Base-by-base conservation (phyloP, 2,888 invertebrate genomes). In the Chelonus formosanus region DNA sequence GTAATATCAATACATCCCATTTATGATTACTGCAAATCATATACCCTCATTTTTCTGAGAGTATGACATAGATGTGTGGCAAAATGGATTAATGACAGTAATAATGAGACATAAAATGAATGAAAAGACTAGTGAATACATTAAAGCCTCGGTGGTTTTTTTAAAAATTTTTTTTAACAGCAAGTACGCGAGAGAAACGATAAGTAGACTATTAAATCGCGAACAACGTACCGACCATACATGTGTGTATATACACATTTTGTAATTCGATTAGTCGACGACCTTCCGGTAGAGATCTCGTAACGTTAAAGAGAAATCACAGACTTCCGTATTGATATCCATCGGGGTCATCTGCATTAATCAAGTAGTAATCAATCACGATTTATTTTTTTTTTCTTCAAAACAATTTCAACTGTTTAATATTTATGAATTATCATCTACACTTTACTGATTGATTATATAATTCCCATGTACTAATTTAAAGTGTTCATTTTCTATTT, bases 251-350 rank as follows among this genome's bases (percentile, higher is more conserved):
- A 5, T 47, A 47, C 32, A 20, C 31, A 50, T 31, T 65, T 60
- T 60, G 61, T 72, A 70, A 72, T 72, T 72, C 67, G 63, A 72
- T 70, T 72, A 72, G 60, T 65, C 65, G 40, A 63, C 52, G 69
- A 68, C 68, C 72, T 70, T 69, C 67, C 68, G 63, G 20, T 4
- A 10, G 3, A 20, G 45, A 55, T 65, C 44, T 35, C 56, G 35
- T 56, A 55, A 66, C 40, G 56, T 56, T 32, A 10, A 45, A 10
- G 43, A 56, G 50, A 65, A 65, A 56, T 65, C 55, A 48, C 8
- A 10, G 40, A 53, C 47, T 56, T 55, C 48, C 45, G 53, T 35
- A 40, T 56, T 43, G 31, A 56, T 48, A 32, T 8, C 7, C 40
- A 35, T 57, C 3, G 8, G n/a, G 34, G 50, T 57, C n/a, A 40